Evolutionary conservation across 1,140 invertebrate species (phyloP), one percentile per base, ranked within the genome.

Genomic region (Heliconius hewitsoni): DNA sequence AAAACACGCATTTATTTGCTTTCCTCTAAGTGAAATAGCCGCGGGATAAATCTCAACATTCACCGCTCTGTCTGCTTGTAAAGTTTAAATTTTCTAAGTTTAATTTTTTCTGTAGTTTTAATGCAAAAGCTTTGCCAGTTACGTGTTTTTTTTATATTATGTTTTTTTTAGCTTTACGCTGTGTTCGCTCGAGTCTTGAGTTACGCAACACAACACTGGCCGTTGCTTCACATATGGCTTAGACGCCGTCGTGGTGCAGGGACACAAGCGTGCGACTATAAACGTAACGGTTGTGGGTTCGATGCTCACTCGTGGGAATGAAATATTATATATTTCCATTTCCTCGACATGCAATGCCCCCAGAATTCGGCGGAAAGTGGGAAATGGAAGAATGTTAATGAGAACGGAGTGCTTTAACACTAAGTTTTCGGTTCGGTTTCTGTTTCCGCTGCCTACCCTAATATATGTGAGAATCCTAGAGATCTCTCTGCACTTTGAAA

Each of bases 11-110:
- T 66, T 76, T 72, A 55, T 71, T 77, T 71, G 71, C 71, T 70
- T 72, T 55, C 6, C 46, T 37, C 76, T 77, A 77, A 77, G 76
- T 77, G 52, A 77, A 77, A 77, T 77, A 72, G 76, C 76, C 50
- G 23, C 71, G 50, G 70, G 76, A 19, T 18, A 42, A 72, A 72
- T 77, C 71, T 77, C 71, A 73, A 57, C 52, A 9, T 74, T 37
- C 37, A 60, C 27, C 34, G 50, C 27, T 57, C 52, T n/a, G 57
- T 60, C 55, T 60, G n/a, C 55, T 60, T 60, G n/a, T 60, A 60
- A 60, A 23, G 2, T 60, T 60, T n/a, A 60, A 23, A 60, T 23
- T 60, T 23, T 60, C 50, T 52, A 23, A 60, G 6, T 60, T 60
- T 3, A 13, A 1, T 60, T 60, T 55, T 46, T 46, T 46, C 16